Conservation (phyloP, 1,140 invertebrate genomes). For the Physella acuta region DNA sequence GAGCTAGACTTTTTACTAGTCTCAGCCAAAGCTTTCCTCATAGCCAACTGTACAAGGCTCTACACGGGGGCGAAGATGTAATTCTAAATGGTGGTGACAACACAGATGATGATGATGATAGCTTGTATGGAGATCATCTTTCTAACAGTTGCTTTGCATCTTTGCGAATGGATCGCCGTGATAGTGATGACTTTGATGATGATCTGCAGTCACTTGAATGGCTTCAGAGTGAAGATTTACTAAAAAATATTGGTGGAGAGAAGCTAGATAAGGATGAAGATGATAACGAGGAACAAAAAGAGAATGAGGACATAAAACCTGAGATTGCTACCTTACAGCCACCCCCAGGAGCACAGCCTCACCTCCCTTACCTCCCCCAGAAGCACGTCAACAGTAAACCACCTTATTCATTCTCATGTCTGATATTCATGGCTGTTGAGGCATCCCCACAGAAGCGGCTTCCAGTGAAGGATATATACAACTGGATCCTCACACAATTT, state of each 20-base stretch:
- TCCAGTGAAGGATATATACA: constrained; percentile 75
- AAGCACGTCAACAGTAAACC: constrained; percentile 85
- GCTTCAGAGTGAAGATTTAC: constrained; percentile 86
- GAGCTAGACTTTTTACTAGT: constrained; percentile 54
- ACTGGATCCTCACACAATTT: constrained; percentile 60
- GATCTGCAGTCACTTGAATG: constrained; percentile 87
- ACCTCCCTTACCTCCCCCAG: constrained; percentile 62
- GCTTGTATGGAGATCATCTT: constrained; percentile 45
- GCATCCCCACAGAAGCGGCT: constrained; percentile 83
- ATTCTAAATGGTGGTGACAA: constrained; percentile 23
- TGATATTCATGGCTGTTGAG: constrained; percentile 97
- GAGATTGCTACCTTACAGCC: constrained; percentile 32
- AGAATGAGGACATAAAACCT: constrained; percentile 32
- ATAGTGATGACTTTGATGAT: constrained; percentile 67
- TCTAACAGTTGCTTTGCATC: constrained; percentile 57
- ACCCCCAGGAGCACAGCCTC: constrained; percentile 46
- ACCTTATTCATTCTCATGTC: constrained; percentile 90
- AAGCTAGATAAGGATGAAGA: constrained; percentile 34
- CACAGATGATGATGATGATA: constrained; percentile 43
- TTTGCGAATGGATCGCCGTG: constrained; percentile 53
- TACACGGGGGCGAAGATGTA: constrained; percentile 44
- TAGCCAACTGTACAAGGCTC: constrained; percentile 53
- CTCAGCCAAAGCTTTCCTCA: constrained; percentile 57
- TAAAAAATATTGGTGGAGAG: constrained; percentile 66
- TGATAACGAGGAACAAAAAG: constrained; percentile 45